phyloP scores from a whole-genome alignment of 2,113 vertebrate genomes.

The Oryzias curvinotus region DNA sequence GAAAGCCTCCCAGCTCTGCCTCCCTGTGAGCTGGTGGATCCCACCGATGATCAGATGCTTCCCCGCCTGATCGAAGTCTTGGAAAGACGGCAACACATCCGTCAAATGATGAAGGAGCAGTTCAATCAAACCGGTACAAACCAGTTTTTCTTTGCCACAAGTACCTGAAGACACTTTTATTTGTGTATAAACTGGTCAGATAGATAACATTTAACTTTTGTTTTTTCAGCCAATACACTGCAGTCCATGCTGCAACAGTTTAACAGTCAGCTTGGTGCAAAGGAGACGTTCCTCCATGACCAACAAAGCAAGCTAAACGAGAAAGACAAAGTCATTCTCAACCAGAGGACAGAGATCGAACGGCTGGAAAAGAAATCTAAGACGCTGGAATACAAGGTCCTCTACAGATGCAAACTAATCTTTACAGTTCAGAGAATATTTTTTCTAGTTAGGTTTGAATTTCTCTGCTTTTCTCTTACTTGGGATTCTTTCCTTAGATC shows the following conservation, averaged over 20 bases:
- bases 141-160: background rate
- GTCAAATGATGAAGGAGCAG: conserved; percentile 81
- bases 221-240: conserved; percentile 64
- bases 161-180: background rate
- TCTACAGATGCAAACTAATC: background rate
- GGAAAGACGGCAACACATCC: conserved; percentile 82
- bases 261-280: conserved; percentile 77
- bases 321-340: conserved; percentile 84
- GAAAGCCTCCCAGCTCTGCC: conserved; percentile 87
- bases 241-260: conserved; percentile 85
- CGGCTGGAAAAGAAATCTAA: conserved; percentile 92
- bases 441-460: background rate
- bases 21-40: conserved; percentile 82
- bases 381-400: conserved; percentile 94
- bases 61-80: conserved; percentile 86
- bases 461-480: background rate
- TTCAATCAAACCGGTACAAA: conserved; percentile 80
- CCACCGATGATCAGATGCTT: conserved; percentile 86
- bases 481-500: conserved; percentile 71
- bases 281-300: conserved; percentile 82
- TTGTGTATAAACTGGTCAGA: background rate
- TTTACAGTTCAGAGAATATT: background rate
- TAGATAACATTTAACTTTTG: background rate
- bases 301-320: conserved; percentile 83
- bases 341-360: conserved; percentile 85